phyloP scores from a whole-genome alignment of 2,888 invertebrate species.

The Morpho deidamia region DNA sequence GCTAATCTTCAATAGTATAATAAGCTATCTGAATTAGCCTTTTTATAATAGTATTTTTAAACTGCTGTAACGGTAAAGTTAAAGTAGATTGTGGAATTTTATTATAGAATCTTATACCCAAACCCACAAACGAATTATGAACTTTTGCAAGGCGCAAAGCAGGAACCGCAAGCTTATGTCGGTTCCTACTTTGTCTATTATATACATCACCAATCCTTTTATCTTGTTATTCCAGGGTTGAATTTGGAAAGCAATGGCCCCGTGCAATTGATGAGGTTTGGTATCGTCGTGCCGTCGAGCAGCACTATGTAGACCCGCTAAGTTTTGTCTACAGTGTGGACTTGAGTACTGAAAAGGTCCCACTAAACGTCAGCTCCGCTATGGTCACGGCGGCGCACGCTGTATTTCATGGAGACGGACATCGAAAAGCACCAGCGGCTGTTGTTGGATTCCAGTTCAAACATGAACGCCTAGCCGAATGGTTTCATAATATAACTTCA shows the following conservation, averaged over 20 bases:
- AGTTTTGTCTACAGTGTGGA: conserved; percentile 86
- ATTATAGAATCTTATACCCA: too few species aligned
- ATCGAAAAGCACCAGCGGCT: conserved; percentile 81
- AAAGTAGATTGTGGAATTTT: too few species aligned
- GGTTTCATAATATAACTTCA: conserved; percentile 89
- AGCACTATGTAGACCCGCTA: conserved; percentile 85
- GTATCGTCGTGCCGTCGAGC: conserved; percentile 93
- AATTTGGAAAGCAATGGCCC: conserved; percentile 85
- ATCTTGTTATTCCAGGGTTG: conserved; percentile 70
- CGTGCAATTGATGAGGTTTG: conserved; percentile 92
- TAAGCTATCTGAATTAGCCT: too few species aligned
- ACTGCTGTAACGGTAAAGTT: too few species aligned
- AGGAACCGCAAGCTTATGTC: too few species aligned
- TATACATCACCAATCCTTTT: too few species aligned
- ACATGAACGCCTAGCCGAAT: conserved; percentile 84
- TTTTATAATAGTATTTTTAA: too few species aligned
- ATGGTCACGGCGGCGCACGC: conserved; percentile 93
- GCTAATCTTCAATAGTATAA: too few species aligned
- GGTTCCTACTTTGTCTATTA: too few species aligned
- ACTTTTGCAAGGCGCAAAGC: too few species aligned
- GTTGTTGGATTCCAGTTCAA: conserved; percentile 89
- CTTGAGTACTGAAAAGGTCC: conserved; percentile 56
- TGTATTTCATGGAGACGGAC: conserved; percentile 82
- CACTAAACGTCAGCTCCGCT: conserved; percentile 80
- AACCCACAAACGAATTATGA: too few species aligned